Conservation (phyloP, 2,888 invertebrate species). For the Ophion slaviceki region DNA sequence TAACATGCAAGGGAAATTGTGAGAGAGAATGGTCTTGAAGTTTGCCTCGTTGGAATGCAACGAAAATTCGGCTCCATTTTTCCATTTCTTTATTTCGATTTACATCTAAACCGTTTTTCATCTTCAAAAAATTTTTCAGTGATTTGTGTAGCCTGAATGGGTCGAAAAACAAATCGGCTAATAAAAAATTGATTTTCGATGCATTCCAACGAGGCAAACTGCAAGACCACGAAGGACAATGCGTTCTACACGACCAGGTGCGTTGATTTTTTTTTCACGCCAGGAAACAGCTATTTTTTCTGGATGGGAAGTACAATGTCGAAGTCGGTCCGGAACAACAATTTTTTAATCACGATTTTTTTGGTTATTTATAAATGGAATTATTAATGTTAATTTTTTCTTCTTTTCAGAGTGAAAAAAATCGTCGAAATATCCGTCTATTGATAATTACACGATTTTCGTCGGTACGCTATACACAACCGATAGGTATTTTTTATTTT, state of each 20-base stretch:
- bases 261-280: conserved; percentile 8
- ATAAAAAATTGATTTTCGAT: too few species aligned
- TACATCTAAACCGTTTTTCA: too few species aligned
- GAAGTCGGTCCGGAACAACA: background rate
- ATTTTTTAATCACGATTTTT: background rate
- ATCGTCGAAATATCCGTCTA: background rate
- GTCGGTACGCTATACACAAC: conserved; percentile 8
- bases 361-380: background rate
- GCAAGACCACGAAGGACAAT: background rate
- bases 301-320: too few species aligned
- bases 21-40: too few species aligned
- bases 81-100: too few species aligned
- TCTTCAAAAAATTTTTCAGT: too few species aligned
- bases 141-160: too few species aligned
- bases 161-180: too few species aligned
- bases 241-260: background rate
- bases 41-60: too few species aligned
- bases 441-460: background rate
- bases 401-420: background rate
- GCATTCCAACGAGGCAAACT: too few species aligned
- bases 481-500: conserved; percentile 25
- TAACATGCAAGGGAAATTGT: conserved; percentile 41
- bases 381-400: too few species aligned
- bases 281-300: conserved; percentile 5
- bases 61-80: too few species aligned